phyloP scores from a whole-genome alignment of 2,113 vertebrate species.

The Himantopus leucocephalus region DNA sequence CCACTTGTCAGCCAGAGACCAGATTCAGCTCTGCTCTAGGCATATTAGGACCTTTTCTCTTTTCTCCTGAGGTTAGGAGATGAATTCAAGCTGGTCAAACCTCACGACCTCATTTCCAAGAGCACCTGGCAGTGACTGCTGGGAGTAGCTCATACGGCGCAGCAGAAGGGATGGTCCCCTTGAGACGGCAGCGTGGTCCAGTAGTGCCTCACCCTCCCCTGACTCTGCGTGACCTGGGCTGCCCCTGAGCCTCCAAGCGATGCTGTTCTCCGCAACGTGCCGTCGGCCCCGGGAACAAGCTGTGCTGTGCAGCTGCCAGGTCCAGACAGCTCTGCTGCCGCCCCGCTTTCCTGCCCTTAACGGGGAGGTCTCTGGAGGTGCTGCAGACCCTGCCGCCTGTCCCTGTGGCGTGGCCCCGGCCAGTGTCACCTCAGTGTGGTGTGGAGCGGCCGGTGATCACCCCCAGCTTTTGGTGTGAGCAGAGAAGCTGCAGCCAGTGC shows the following conservation, averaged over 20 bases:
- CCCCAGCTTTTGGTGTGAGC: not conserved
- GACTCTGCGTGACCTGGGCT: not conserved
- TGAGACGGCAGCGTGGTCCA: rapidly evolving
- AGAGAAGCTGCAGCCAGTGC: not conserved
- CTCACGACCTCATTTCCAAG: rapidly evolving
- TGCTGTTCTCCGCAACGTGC: not conserved
- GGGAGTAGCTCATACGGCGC: rapidly evolving
- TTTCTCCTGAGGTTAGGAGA: not conserved
- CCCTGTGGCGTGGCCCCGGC: rapidly evolving
- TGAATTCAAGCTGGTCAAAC: not conserved
- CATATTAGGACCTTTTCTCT: not conserved
- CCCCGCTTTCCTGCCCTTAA: not conserved
- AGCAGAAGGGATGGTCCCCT: not conserved
- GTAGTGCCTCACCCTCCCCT: not conserved
- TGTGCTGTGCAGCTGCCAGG: not conserved
- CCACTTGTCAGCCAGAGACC: slow-evolving; percentile 6
- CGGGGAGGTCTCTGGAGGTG: not conserved
- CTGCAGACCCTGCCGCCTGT: not conserved
- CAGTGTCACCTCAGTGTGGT: rapidly evolving
- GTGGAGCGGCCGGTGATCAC: not conserved
- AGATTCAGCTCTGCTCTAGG: not conserved
- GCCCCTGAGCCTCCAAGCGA: rapidly evolving
- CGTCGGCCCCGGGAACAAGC: not conserved
- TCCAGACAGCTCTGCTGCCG: not conserved
- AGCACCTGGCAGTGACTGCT: not conserved